Conservation (phyloP, 1,140 invertebrate genomes). For the Zaprionus inermis region DNA sequence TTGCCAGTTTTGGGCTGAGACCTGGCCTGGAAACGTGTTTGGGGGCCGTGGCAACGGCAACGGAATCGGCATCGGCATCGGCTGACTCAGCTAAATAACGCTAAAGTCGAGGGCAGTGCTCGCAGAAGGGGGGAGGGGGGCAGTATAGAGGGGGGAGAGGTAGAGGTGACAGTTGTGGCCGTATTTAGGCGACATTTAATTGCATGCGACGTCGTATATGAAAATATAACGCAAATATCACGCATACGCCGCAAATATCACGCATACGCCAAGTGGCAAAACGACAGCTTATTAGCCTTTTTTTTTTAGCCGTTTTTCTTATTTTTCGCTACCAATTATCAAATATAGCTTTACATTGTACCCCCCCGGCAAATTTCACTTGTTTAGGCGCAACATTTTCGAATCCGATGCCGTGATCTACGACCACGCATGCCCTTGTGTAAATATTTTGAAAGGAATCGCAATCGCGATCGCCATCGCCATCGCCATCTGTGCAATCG, state of each 20-base stretch:
- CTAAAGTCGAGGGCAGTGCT: constrained; percentile 20
- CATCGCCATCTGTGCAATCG: constrained; percentile 8
- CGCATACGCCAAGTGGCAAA: constrained; percentile 65
- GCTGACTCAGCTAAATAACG: constrained; percentile 58
- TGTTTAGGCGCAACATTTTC: background rate
- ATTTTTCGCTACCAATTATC: background rate
- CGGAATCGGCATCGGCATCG: too few species aligned
- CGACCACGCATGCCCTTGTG: constrained; percentile 51
- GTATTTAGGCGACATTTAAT: constrained; percentile 46
- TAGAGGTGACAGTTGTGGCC: background rate
- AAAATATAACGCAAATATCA: constrained; percentile 56
- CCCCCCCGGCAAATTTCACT: constrained; percentile 18
- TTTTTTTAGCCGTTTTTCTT: constrained; percentile 19
- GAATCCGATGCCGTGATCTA: constrained; percentile 7
- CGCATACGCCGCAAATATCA: constrained; percentile 68
- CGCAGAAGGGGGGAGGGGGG: background rate
- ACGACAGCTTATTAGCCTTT: constrained; percentile 58
- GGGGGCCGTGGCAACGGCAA: constrained; percentile 14
- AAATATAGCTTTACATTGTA: constrained; percentile 10
- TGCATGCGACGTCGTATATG: constrained; percentile 17
- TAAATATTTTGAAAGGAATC: constrained; percentile 74
- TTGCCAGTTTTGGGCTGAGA: constrained; percentile 57
- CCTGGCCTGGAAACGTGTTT: constrained; percentile 71
- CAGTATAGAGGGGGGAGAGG: background rate
- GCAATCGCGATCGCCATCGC: background rate